phyloP scores from a whole-genome alignment of 2,888 invertebrate species.

The Dromius quadrimaculatus region DNA sequence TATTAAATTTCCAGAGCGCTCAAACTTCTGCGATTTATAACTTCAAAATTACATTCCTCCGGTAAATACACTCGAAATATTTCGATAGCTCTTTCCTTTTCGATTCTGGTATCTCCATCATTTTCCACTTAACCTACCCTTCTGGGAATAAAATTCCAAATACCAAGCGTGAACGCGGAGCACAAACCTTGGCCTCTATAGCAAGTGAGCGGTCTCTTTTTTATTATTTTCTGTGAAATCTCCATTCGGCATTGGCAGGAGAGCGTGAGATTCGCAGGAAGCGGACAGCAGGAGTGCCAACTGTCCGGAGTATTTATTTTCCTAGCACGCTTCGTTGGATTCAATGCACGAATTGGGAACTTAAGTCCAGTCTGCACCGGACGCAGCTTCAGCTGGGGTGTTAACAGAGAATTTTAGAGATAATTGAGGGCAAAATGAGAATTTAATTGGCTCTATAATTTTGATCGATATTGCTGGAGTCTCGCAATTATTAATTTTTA shows the following conservation, averaged over 20 bases:
- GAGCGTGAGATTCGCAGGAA: conserved; percentile 24
- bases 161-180: not conserved
- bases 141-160: conserved; percentile 9
- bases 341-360: conserved; percentile 37
- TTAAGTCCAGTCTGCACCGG: conserved; percentile 29
- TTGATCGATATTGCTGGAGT: too few relatives aligned
- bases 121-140: conserved; percentile 20
- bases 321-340: conserved; percentile 12
- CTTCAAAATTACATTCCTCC: conserved; percentile 15
- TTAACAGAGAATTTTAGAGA: conserved; percentile 15
- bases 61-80: not conserved
- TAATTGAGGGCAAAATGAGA: too few relatives aligned
- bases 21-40: conserved; percentile 11
- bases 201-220: conserved; percentile 1
- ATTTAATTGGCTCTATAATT: too few relatives aligned
- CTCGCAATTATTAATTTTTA: too few relatives aligned
- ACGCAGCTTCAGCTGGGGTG: conserved; percentile 1
- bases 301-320: conserved; percentile 37
- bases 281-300: not conserved
- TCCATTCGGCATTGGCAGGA: conserved; percentile 6
- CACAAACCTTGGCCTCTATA: conserved; percentile 13
- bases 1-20: too few relatives aligned
- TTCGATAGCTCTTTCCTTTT: not conserved
- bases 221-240: conserved; percentile 26
- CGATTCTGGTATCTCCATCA: conserved; percentile 28